phyloP scores from a whole-genome alignment of 2,888 invertebrate genomes.

The Lithodes maja region DNA sequence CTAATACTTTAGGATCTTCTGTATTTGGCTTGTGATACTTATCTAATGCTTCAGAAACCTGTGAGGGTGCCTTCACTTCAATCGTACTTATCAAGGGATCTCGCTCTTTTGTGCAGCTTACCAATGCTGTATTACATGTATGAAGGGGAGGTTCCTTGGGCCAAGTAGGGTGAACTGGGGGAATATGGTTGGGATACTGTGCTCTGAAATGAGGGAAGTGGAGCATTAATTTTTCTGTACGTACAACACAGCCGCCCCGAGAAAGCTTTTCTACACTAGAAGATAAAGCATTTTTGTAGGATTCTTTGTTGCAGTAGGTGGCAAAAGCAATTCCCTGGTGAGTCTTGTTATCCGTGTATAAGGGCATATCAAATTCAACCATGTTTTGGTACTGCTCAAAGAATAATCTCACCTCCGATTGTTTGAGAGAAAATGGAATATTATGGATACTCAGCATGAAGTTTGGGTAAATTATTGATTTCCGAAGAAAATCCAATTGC shows the following conservation, averaged over 20 bases:
- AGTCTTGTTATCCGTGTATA: not conserved
- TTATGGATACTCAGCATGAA: not conserved
- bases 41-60: no score
- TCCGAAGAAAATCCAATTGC: not conserved
- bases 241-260: not conserved
- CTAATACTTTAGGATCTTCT: no score
- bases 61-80: no score
- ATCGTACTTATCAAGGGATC: no score
- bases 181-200: no score
- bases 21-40: no score
- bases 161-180: no score
- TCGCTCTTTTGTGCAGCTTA: no score
- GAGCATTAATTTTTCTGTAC: not conserved
- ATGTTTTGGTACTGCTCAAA: not conserved
- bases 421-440: not conserved
- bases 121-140: no score
- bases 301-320: not conserved
- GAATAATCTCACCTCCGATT: not conserved
- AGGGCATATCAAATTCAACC: constrained; percentile 1
- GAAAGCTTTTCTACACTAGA: not conserved
- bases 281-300: not conserved
- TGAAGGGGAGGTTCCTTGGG: no score
- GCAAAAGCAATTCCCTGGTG: not conserved
- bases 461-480: not conserved
- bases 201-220: not conserved